Base-by-base conservation (phyloP, 1,140 invertebrate genomes). In the Drosophila sp. region DNA sequence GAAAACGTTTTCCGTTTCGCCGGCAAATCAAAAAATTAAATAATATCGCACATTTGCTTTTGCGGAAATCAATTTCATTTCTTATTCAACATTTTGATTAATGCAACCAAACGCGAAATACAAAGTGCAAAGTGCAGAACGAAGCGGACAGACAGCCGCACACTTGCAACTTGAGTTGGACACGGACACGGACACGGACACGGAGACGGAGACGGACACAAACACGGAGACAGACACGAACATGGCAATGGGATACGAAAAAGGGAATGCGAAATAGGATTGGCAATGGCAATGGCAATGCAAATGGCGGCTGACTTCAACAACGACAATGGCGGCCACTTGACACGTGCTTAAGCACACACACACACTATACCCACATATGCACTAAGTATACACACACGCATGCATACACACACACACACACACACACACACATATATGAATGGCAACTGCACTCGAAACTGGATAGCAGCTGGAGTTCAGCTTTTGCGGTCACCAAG, bases 21-120 rank as follows among this genome's bases (percentile, higher is more conserved):
- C 8, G 45, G 51, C 50, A 54, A 73, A 73, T 67, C 56, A 69
- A 79, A 78, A 66, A 78, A 76, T 78, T 78, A 75, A 84, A 86
- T 86, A 86, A 78, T 86, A 84, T 86, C 67, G 82, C 84, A 80
- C 78, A 87, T 75, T 81, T 72, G 78, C 62, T 73, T 76, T 53
- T 50, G 78, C 66, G 43, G 54, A 78, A 86, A 87, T 86, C 82
- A 87, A 84, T 84, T 83, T 62, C 56, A 83, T 79, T 89, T 82
- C 82, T 89, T 87, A 83, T 82, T 87, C 81, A 89, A 89, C 83
- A 89, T 79, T 89, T 87, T 87, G 83, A 89, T 89, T 89, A 87
- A 89, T 87, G 83, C 82, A 77, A 29, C 45, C 18, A 14, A 34
- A 32, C 13, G 41, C 13, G n/a, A 25, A 29, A 16, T 50, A 21